These are phyloP conservation scores for Drosophila punjabiensis DNA, from an alignment of 1,140 invertebrate species.

Conservation along the genomic window DNA sequence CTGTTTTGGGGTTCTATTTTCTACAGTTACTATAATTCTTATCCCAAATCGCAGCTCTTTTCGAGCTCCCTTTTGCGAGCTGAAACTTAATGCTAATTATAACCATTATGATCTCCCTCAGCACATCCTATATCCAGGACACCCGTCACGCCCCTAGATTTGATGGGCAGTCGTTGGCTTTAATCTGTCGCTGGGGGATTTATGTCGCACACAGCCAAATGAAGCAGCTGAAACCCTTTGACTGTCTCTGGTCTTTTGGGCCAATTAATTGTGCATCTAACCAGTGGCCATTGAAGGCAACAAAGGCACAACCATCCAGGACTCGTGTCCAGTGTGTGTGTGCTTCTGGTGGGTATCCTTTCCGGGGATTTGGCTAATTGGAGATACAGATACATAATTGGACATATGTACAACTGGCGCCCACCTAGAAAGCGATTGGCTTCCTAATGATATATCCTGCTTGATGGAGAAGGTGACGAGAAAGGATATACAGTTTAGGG, in stretches of 20 bases:
- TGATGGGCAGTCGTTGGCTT: conserved; percentile 6
- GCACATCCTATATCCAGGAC: background rate
- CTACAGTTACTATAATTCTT: no score
- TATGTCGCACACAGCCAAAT: conserved; percentile 24
- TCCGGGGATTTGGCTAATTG: conserved; percentile 19
- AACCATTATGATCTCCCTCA: conserved; percentile 1
- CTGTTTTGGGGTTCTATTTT: no score
- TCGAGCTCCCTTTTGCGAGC: no score
- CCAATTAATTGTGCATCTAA: conserved; percentile 58
- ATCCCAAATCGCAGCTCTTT: no score
- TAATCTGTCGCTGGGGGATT: conserved; percentile 17
- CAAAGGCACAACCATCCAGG: background rate
- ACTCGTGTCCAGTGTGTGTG: conserved; percentile 1
- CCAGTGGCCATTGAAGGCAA: conserved; percentile 9
- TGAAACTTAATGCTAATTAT: conserved; percentile 9
- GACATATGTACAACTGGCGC: conserved; percentile 12
- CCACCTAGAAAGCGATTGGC: background rate
- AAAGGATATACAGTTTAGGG: background rate
- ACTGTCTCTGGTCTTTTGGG: conserved; percentile 38
- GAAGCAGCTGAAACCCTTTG: conserved; percentile 37
- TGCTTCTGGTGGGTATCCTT: background rate
- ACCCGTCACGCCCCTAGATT: conserved; percentile 4
- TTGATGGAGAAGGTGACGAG: background rate
- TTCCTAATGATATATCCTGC: conserved; percentile 8
- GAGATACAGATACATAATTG: conserved; percentile 40